Evolutionary conservation across 2,888 invertebrate genomes (phyloP), one percentile per base, ranked within the genome.

Genomic region (Heliconius aoede): DNA sequence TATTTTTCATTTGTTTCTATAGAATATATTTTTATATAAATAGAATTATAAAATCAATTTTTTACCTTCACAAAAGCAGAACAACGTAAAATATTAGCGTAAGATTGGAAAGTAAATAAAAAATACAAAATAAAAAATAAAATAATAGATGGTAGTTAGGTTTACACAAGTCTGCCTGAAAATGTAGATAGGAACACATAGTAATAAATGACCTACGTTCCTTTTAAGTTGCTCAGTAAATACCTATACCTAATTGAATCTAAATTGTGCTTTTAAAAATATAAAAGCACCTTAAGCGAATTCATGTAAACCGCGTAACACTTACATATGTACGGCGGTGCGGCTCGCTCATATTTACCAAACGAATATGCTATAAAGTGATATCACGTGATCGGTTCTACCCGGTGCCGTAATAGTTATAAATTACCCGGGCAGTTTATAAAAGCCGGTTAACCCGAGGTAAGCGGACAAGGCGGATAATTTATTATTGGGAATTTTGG

Each of bases 381-480:
- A 94, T 93, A 93, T 92, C 93, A 92, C 93, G 91, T 93, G 94
- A 94, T 93, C 93, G 93, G 89, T 91, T 91, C 89, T 90, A 88
- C 86, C 87, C 88, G 91, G 92, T 36, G 11, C 36, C 36, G 93
- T 94, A 93, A 93, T 94, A 93, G 94, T 94, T 94, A 94, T 94
- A 94, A 94, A 94, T 93, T 94, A 94, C 92, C 87, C 85, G 90
- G 92, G 91, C 93, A 93, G 92, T 94, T 94, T 94, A 94, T 94
- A 94, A 94, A 94, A 93, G 93, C 94, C 93, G 92, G 93, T 94
- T 94, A 94, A 93, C 94, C 93, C 91, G 91, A 92, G 93, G 94
- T 94, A 93, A 92, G 92, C 91, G 93, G 92, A 93, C 94, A 92
- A 90, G 91, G 88, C 88, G 89, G 87, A 88, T 94, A 93, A 94